Evolutionary conservation across 2,797 vertebrate species (phyloP).

Genomic region (Merluccius polli): DNA sequence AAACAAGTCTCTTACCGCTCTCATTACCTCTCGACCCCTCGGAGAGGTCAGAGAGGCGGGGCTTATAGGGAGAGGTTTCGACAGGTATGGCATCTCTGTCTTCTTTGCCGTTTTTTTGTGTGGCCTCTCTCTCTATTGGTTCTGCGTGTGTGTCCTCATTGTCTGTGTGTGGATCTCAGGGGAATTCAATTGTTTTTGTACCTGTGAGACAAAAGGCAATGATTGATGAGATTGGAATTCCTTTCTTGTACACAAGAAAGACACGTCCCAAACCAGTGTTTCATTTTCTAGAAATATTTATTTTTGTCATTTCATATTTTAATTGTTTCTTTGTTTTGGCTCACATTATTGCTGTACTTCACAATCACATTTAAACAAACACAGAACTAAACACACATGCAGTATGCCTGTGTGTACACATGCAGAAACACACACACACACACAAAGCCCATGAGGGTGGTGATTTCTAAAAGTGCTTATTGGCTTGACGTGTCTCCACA

Average conservation of each 20-base stretch:
- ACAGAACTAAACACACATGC: conserved; percentile 15
- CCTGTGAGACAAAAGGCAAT: conserved; percentile 26
- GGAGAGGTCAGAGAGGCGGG: conserved; percentile 3
- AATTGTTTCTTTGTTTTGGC: conserved; percentile 51
- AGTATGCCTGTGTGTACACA: not conserved
- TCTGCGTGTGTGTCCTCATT: conserved; percentile 22
- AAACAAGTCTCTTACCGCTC: conserved; percentile 30
- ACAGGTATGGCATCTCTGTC: not conserved
- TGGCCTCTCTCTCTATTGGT: conserved; percentile 40
- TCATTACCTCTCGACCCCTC: conserved; percentile 18
- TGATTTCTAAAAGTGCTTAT: conserved; percentile 39
- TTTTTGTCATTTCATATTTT: conserved; percentile 22
- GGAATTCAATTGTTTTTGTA: conserved; percentile 14
- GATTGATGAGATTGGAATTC: conserved; percentile 55
- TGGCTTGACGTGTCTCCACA: conserved; percentile 65
- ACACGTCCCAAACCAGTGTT: conserved; percentile 37
- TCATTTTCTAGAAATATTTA: not conserved
- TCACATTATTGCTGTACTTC: conserved; percentile 20
- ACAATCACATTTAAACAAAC: conserved; percentile 26
- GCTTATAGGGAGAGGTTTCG: conserved; percentile 8
- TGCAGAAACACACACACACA: conserved; percentile 20
- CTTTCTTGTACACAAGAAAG: conserved; percentile 20
- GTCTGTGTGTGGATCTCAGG: conserved; percentile 17
- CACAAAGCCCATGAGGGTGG: conserved; percentile 9
- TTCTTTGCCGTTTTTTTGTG: conserved; percentile 27